phyloP scores from a whole-genome alignment of 2,797 vertebrate species.

The Xerus rutilus region DNA sequence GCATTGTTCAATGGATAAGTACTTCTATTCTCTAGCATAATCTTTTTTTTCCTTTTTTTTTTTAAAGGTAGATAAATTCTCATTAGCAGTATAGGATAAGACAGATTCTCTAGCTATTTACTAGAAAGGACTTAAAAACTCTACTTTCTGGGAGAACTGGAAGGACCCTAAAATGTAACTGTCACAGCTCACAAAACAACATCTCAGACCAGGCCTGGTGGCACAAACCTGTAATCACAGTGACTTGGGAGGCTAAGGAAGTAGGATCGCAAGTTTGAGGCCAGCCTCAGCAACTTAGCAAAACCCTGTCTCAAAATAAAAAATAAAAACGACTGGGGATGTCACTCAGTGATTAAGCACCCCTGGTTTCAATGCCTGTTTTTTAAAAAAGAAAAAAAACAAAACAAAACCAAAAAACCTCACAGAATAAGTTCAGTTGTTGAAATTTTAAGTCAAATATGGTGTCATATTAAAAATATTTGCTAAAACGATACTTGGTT shows the following conservation, averaged over 20 bases:
- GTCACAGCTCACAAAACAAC: not conserved
- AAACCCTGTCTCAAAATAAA: too few relatives aligned
- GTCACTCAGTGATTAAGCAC: too few relatives aligned
- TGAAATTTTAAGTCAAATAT: conserved; percentile 44
- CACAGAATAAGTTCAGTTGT: not conserved
- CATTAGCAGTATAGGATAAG: not conserved
- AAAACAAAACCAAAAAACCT: not conserved
- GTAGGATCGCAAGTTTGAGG: too few relatives aligned
- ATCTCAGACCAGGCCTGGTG: not conserved
- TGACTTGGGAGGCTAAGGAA: too few relatives aligned
- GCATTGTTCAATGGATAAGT: not conserved
- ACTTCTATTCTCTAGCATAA: not conserved
- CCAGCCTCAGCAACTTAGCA: too few relatives aligned
- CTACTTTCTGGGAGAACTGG: not conserved
- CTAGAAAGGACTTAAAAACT: conserved; percentile 35
- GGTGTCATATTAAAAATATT: not conserved
- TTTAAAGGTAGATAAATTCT: not conserved
- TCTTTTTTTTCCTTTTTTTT: not conserved
- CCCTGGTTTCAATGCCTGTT: too few relatives aligned
- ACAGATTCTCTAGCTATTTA: not conserved
- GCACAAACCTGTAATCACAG: too few relatives aligned
- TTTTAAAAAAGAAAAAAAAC: too few relatives aligned
- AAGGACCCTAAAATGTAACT: conserved; percentile 1
- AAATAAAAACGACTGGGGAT: too few relatives aligned
- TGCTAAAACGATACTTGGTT: not conserved